phyloP scores from a whole-genome alignment of 2,888 invertebrate genomes.

The Unio pictorum region DNA sequence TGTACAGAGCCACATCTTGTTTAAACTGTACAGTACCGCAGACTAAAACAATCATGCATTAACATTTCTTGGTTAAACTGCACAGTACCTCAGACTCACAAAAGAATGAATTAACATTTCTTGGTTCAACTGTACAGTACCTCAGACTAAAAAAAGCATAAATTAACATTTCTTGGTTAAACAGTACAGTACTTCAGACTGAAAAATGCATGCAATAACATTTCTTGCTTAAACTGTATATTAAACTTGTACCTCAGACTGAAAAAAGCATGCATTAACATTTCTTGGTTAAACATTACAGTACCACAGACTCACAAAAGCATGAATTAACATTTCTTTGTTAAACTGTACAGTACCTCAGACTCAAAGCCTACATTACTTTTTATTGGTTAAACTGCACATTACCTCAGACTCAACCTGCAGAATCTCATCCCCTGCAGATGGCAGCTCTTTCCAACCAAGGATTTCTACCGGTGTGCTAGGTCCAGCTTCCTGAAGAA shows the following conservation, averaged over 20 bases:
- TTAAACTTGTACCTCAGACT: no score
- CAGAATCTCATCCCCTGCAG: constrained; percentile 89
- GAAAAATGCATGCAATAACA: no score
- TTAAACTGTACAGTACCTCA: no score
- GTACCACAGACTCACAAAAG: constrained; percentile 76
- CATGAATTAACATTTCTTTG: no score
- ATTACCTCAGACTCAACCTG: constrained; percentile 83
- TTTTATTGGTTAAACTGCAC: neutral
- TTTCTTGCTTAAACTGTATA: no score
- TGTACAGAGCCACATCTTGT: no score
- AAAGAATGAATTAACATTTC: no score
- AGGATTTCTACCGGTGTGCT: constrained; percentile 87
- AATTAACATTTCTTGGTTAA: neutral
- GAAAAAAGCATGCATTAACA: constrained; percentile 63
- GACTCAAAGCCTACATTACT: neutral
- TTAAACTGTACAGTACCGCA: no score
- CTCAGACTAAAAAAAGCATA: no score
- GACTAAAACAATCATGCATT: constrained; percentile 64
- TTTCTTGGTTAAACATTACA: no score
- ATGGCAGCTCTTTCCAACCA: constrained; percentile 90
- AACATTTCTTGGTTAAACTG: neutral
- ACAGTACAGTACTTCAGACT: constrained; percentile 76
- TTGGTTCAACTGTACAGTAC: no score
- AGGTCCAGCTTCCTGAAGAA: constrained; percentile 81
- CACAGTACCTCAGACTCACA: constrained; percentile 78